Conservation (phyloP, 2,888 invertebrate species). For the Stictocephala bisonia region DNA sequence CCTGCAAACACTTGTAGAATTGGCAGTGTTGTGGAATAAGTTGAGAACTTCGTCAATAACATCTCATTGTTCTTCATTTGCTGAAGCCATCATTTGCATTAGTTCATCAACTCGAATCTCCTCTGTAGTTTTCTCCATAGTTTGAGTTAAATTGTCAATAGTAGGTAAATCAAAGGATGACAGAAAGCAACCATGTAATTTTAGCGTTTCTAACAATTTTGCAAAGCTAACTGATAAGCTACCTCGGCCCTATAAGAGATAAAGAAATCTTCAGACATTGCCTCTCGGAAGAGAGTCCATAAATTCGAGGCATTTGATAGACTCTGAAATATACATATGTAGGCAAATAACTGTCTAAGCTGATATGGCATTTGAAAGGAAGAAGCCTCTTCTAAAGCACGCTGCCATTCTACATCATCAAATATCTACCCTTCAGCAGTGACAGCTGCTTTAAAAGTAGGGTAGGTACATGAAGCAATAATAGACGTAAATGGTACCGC, state of each 20-base stretch:
- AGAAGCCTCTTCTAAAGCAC: slow-evolving; percentile 57
- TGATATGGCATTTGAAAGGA: slow-evolving; percentile 56
- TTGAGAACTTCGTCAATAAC: too few relatives aligned
- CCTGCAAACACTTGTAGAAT: slow-evolving; percentile 35
- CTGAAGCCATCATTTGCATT: not conserved
- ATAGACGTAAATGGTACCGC: slow-evolving; percentile 51
- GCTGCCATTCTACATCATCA: slow-evolving; percentile 60
- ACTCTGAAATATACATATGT: slow-evolving; percentile 58
- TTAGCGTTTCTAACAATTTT: slow-evolving; percentile 31
- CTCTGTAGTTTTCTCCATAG: slow-evolving; percentile 48
- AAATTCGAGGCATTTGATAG: slow-evolving; percentile 55
- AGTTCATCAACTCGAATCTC: not conserved
- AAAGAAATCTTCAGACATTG: slow-evolving; percentile 52
- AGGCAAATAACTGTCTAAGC: slow-evolving; percentile 61
- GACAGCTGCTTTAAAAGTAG: slow-evolving; percentile 60
- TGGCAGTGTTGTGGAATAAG: slow-evolving; percentile 49
- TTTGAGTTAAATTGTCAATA: slow-evolving; percentile 1
- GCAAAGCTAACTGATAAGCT: slow-evolving; percentile 3
- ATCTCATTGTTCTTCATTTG: slow-evolving; percentile 54
- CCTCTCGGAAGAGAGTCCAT: slow-evolving; percentile 56
- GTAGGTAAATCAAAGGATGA: not conserved
- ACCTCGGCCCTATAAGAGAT: not conserved
- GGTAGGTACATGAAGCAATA: slow-evolving; percentile 55
- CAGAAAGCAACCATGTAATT: slow-evolving; percentile 18
- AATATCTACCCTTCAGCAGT: slow-evolving; percentile 59